Conservation (phyloP, 92 coral and sea anemone genomes). For the Muricea muricata region DNA sequence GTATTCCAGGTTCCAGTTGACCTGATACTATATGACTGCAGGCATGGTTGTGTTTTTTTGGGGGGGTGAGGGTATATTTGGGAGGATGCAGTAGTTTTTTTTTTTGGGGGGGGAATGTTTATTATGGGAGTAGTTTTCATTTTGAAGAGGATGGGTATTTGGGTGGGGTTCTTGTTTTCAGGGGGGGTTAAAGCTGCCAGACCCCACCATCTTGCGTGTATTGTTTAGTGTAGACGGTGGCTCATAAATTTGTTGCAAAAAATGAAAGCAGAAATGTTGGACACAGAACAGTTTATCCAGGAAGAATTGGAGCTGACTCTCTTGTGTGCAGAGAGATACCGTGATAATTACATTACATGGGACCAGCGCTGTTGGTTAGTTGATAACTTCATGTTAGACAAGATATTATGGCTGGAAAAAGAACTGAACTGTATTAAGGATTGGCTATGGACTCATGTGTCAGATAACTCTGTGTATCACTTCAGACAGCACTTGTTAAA, state of each 20-base stretch:
- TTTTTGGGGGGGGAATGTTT: too few species aligned
- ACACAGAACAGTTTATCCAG: conserved; percentile 60
- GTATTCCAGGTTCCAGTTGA: too few species aligned
- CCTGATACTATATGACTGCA: too few species aligned
- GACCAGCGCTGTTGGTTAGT: conserved; percentile 92
- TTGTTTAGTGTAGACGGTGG: conserved; percentile 75
- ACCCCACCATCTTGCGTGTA: neutral
- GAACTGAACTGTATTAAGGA: conserved; percentile 72
- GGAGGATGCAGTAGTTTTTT: too few species aligned
- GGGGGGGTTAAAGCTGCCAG: too few species aligned
- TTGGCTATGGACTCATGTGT: conserved; percentile 87
- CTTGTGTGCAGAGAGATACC: conserved; percentile 77
- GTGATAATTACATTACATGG: conserved; percentile 92
- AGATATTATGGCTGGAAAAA: conserved; percentile 56
- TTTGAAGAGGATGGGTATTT: too few species aligned
- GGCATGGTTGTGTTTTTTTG: too few species aligned
- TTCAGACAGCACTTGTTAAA: conserved; percentile 70
- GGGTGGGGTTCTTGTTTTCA: too few species aligned
- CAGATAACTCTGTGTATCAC: conserved; percentile 90
- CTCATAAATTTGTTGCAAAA: conserved; percentile 62
- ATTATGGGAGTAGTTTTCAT: too few species aligned
- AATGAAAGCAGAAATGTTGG: conserved; percentile 58
- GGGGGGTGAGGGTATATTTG: too few species aligned
- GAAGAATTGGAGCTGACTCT: conserved; percentile 72
- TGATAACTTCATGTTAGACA: conserved; percentile 64